Base-by-base conservation (phyloP, 2,113 vertebrate genomes). In the Mirza zaza region DNA sequence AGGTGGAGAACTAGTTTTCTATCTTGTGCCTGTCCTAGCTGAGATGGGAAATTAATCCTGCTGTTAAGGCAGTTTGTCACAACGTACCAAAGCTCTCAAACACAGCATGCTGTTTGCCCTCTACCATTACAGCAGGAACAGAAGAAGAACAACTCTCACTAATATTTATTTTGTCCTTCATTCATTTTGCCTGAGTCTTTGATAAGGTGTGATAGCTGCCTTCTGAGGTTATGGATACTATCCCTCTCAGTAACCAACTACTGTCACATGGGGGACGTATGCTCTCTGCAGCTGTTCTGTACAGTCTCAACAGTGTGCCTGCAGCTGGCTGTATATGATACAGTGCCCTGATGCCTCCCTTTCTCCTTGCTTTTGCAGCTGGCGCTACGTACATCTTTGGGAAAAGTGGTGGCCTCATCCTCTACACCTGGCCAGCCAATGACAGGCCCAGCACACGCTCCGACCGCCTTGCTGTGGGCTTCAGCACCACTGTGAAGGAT, bases 381-480 rank as follows among this genome's bases (percentile, higher is more conserved):
- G 99, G 99, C 85, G 99, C 99, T 70, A 99, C 99, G 0, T 99
- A 99, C 90, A 99, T 99, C 98, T 99, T 99, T 97, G 99, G 99
- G 42, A 99, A 99, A 97, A 99, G 99, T 11, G 99, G 99, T 14
- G 99, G 99, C 67, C 99, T 99, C 97, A 99, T 99, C 97, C 99
- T 99, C 0, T 99, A 99, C 98, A 99, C 99, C 12, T 99, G 99
- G 99, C 99, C 99, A 48, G 99, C 99, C 86, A 99, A 99, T 4
- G 99, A 99, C 98, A 98, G 99, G 87, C 99, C 99, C 0, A 99
- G 99, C 98, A 99, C 99, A 0, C 99, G 99, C 95, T 99, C 99
- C 0, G 99, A 99, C 97, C 99, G 99, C 52, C 98, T 99, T 52
- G 99, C 99, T 0, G 99, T 99, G 95, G 99, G 98, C 80, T 99